A percentile compares a stretch with the other conserved stretches of the same genome.
These are phyloP conservation scores for Thymallus thymallus DNA, from an alignment of 2,113 vertebrate genomes.

Conservation along the genomic window DNA sequence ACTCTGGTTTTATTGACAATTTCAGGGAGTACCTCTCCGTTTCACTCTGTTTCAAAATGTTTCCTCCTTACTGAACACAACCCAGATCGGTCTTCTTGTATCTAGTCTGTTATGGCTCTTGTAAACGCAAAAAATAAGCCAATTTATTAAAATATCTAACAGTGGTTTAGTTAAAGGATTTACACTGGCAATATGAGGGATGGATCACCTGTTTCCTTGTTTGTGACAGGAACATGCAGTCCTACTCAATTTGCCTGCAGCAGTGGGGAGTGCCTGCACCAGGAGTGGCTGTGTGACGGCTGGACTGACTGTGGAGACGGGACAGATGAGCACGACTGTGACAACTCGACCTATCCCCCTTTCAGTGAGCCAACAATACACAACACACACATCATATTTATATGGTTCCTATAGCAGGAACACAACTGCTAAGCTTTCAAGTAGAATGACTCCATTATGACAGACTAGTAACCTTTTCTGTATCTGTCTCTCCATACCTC, in stretches of 20 bases:
- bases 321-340: conserved; percentile 78
- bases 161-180: no score
- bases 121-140: no score
- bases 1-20: no score
- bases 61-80: no score
- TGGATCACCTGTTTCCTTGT: no score
- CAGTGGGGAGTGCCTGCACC: conserved; percentile 74
- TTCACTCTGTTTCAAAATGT: not conserved
- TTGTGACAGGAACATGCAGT: conserved; percentile 78
- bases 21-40: no score
- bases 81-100: no score
- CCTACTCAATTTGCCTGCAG: conserved; percentile 76
- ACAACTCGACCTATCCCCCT: conserved; percentile 70
- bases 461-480: not conserved
- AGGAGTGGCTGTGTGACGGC: conserved; percentile 80
- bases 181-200: no score
- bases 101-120: no score
- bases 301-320: conserved; percentile 83
- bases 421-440: no score
- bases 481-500: not conserved
- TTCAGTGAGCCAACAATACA: conserved; percentile 71
- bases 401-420: not conserved
- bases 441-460: not conserved
- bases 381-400: no score
- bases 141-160: no score